Percentiles rank a stretch among this genome's conserved stretches.
Conservation (phyloP, 2,797 vertebrate species). For the Diceros bicornis region DNA sequence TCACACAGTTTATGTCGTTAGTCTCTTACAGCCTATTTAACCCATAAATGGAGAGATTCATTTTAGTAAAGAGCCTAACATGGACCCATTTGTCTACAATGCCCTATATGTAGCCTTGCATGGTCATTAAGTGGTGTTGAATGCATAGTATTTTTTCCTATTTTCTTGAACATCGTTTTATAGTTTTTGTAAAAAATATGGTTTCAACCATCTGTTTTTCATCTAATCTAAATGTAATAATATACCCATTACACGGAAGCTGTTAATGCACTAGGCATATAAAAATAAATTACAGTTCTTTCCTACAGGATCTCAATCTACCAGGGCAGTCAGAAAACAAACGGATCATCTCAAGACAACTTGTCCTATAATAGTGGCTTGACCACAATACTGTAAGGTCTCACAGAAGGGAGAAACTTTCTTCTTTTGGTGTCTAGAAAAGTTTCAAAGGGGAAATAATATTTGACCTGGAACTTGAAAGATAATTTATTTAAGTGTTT, state of each 20-base stretch:
- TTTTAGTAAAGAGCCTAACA: background rate
- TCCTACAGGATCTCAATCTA: background rate
- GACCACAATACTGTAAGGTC: background rate
- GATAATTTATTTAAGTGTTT: background rate
- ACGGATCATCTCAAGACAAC: background rate
- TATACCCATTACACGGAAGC: background rate
- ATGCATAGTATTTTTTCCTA: background rate
- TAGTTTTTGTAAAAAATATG: background rate
- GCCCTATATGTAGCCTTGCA: background rate
- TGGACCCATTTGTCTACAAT: background rate
- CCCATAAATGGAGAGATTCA: constrained; percentile 5
- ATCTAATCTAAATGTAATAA: background rate
- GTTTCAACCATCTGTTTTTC: background rate
- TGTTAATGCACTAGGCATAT: background rate
- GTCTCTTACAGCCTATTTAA: background rate
- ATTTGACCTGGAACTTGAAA: background rate
- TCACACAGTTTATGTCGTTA: background rate
- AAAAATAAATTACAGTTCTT: background rate
- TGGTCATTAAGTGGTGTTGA: background rate
- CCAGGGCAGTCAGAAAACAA: background rate
- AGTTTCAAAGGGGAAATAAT: constrained; percentile 3
- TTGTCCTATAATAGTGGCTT: background rate
- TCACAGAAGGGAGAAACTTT: background rate
- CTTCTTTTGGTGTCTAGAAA: background rate
- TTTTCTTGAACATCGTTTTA: constrained; percentile 36